Percentiles rank a stretch among this genome's conserved stretches.
These are phyloP conservation scores for Cheilosia soror DNA, from an alignment of 2,888 invertebrate genomes.

Conservation along the genomic window DNA sequence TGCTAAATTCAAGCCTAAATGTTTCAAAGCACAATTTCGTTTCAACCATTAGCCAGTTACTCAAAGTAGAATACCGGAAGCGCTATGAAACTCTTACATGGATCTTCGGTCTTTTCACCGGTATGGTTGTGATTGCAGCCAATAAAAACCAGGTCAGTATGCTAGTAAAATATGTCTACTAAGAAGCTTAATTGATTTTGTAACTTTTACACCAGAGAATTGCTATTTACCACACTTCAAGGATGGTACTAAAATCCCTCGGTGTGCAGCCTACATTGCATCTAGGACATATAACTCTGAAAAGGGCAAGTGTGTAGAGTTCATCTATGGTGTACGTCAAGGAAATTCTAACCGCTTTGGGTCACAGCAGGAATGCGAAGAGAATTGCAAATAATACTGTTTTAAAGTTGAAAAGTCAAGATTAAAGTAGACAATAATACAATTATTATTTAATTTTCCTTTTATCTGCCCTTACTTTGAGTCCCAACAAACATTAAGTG, in stretches of 20 bases:
- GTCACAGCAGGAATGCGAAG: slow-evolving; percentile 86
- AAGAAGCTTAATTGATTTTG: neutral
- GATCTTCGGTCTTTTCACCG: slow-evolving; percentile 23
- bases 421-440: neutral
- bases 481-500: too few species aligned
- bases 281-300: slow-evolving; percentile 89
- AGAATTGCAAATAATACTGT: slow-evolving; percentile 83
- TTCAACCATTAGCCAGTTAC: slow-evolving; percentile 17
- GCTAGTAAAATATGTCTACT: neutral
- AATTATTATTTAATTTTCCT: neutral
- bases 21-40: neutral
- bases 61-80: slow-evolving; percentile 27
- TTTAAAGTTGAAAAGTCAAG: neutral
- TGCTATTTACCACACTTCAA: slow-evolving; percentile 15
- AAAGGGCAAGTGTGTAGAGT: slow-evolving; percentile 88
- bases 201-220: neutral
- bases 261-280: slow-evolving; percentile 84
- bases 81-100: slow-evolving; percentile 42
- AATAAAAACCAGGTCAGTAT: slow-evolving; percentile 35
- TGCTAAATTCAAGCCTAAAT: neutral
- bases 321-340: slow-evolving; percentile 90
- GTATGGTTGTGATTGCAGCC: slow-evolving; percentile 19
- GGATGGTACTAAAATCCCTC: slow-evolving; percentile 20
- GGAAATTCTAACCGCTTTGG: slow-evolving; percentile 93
- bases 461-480: neutral